Percentiles rank a stretch among this genome's conserved stretches.
phyloP scores from a whole-genome alignment of 2,888 invertebrate species.

The Acrobasis repandana region DNA sequence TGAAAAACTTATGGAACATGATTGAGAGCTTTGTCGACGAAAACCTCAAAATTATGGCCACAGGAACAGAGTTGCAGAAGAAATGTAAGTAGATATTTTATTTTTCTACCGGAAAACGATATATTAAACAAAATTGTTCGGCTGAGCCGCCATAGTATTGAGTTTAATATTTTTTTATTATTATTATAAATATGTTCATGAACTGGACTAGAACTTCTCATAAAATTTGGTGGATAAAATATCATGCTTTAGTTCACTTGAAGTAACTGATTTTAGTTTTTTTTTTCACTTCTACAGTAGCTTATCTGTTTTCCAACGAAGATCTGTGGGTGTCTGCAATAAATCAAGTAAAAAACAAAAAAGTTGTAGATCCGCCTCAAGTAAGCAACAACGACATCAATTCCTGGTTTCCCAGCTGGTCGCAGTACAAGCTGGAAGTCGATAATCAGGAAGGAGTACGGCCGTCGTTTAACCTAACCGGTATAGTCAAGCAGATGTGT shows the following conservation, averaged over 20 bases:
- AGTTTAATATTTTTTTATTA: no score
- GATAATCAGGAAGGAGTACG: neutral
- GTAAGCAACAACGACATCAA: neutral
- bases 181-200: no score
- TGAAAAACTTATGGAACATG: neutral
- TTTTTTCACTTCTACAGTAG: neutral
- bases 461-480: slow-evolving; percentile 1
- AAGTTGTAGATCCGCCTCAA: neutral
- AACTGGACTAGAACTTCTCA: no score
- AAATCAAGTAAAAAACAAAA: neutral
- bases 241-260: no score
- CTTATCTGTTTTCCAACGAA: slow-evolving; percentile 12
- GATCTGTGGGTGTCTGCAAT: neutral
- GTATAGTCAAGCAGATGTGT: neutral
- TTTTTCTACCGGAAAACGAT: neutral
- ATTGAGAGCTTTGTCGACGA: neutral
- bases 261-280: no score
- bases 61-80: neutral
- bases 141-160: no score
- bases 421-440: slow-evolving; percentile 3
- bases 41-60: slow-evolving; percentile 3
- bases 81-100: neutral
- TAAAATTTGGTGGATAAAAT: no score
- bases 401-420: slow-evolving; percentile 2
- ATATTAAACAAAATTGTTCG: no score